Conservation (phyloP, 2,888 invertebrate genomes). For the Ormyrus thymus region DNA sequence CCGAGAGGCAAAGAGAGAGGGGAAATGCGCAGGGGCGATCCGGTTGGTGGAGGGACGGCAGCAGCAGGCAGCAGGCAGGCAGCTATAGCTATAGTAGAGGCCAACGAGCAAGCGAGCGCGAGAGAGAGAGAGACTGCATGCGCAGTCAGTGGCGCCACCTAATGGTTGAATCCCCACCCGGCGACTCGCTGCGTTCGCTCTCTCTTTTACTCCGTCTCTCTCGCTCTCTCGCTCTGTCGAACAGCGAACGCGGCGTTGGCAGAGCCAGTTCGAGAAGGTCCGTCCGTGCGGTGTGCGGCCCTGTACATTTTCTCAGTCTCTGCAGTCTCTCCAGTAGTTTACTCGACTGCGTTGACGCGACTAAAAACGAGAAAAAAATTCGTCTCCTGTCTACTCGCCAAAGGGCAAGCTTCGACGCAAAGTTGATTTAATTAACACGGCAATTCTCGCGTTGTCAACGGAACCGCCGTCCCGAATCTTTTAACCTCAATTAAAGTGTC, state of each 20-base stretch:
- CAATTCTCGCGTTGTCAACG: no score
- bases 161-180: conserved; percentile 48
- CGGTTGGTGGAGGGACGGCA: conserved; percentile 10
- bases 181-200: conserved; percentile 43
- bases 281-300: conserved; percentile 53
- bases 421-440: no score
- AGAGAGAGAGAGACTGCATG: conserved; percentile 21
- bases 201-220: no score
- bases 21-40: conserved; percentile 11
- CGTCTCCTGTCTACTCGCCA: no score
- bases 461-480: neutral
- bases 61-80: conserved; percentile 8
- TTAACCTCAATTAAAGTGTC: conserved; percentile 38
- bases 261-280: conserved; percentile 46
- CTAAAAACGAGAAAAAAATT: neutral
- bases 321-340: neutral
- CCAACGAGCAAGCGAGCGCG: conserved; percentile 41
- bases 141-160: conserved; percentile 55
- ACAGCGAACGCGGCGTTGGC: neutral
- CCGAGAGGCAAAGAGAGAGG: conserved; percentile 2
- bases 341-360: neutral
- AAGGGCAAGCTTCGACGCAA: no score
- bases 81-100: neutral
- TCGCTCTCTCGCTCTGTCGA: no score
- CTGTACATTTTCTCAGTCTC: neutral